Base-by-base conservation (phyloP, 2,797 vertebrate species). In the Diglossa cyanea region DNA sequence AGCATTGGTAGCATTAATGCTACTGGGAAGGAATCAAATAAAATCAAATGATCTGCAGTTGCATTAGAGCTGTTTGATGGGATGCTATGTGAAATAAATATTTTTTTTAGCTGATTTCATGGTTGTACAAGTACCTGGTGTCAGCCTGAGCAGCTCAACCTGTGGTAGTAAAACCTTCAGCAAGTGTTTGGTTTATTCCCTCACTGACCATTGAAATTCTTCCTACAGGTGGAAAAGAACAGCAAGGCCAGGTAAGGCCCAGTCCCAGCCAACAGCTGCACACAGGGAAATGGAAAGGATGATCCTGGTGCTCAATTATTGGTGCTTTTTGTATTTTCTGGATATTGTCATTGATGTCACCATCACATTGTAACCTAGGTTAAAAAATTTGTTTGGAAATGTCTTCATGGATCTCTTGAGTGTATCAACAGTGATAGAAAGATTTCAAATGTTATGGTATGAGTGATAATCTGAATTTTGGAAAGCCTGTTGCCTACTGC, bases 1-100 rank as follows among this genome's bases (percentile, higher is more conserved):
- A 51, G 76, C 88, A 86, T 37, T 76, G 81, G 37, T 80, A 90
- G 51, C 30, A 45, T 45, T 94, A 77, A 66, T 88, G 73, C 42
- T 78, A 54, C 58, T 65, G 93, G 62, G 73, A 92, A 96, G 86
- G 89, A 80, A 91, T 63, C 53, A 60, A 91, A 93, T 81, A 85
- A 94, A 92, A 50, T 60, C 48, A 77, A 86, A 78, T 37, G 51
- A 76, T 93, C 24, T 92, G 50, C 83, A 51, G 79, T 87, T 72
- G 76, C 51, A 19, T 70, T 65, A 67, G 53, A 94, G 31, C 86
- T 93, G 40, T 48, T 92, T 63, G 80, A 44, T 86, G 72, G 67
- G 90, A 90, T 95, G 47, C 33, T 82, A 8, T 44, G 83, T 68
- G 30, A 95, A 95, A 70, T 78, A 54, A 53, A 18, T 68, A 4